Base-by-base conservation (phyloP, 2,888 invertebrate genomes). In the Ectropis crepuscularia region DNA sequence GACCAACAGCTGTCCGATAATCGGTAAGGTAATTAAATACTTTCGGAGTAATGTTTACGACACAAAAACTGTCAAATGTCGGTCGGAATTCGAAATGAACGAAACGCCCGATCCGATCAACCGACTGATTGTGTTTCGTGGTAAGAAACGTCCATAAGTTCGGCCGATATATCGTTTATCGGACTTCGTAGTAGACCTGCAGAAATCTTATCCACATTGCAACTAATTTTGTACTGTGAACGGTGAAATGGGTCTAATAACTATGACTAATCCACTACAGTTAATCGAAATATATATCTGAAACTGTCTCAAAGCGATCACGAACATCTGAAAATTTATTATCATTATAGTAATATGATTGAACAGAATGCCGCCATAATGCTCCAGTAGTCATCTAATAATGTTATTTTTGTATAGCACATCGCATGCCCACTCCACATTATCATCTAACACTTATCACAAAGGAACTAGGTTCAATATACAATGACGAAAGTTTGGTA, bases 361-460 rank as follows among this genome's bases (percentile, higher is more conserved):
- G 83, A 83, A 81, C 79, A 78, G 80, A 75, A 74, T 76, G 73
- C 75, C 78, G 76, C 78, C 79, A 75, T 81, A 82, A 83, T 82
- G 82, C 82, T 79, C 74, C 70, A 79, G 71, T 76, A 74, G 74
- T 80, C 80, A 76, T 78, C 76, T 82, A 84, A 84, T 87, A 88
- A 86, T 82, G 83, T 84, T 84, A 85, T 82, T 83, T 84, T 82
- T 80, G 80, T 77, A 78, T 78, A 81, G 78, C 76, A 77, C 78
- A 77, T 86, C 77, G 86, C 86, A 85, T 86, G 85, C 76, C 77
- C 74, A 75, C 72, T 70, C 69, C 61, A 58, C 63, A 67, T 66
- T 63, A 58, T 68, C 71, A 54, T 54, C 37, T 71, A 51, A 63
- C 70, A 72, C 63, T 67, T 82, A 79, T 74, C 16, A 6, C 55